Evolutionary conservation across 2,113 vertebrate species (phyloP), one percentile per base, ranked within the genome.

Genomic region (Percina caprodes): DNA sequence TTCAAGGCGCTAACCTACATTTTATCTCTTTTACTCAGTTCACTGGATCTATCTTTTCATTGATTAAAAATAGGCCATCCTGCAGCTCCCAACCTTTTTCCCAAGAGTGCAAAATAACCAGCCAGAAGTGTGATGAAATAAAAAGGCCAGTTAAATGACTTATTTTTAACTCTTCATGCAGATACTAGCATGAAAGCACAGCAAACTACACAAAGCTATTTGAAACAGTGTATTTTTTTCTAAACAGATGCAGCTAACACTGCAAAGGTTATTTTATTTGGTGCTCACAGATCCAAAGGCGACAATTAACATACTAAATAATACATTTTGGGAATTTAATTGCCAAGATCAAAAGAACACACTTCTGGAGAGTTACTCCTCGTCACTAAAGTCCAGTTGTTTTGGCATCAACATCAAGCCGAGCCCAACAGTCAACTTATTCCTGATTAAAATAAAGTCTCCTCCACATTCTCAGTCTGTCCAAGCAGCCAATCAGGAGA

Each of bases 21-120:
- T 77, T 71, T 62, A 72, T 16, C 13, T 48, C 51, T 71, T 23
- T 24, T 63, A 26, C 74, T 68, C 74, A 24, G 69, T 65, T 72
- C 74, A 63, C 54, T 77, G 63, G 74, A 77, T 89, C 74, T 67
- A 62, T 86, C 77, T 80, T 75, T 69, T 74, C 68, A 86, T 82
- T 84, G 80, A 90, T 88, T 87, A 76, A 92, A 92, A 89, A 89
- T 85, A 86, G 80, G 75, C 74, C 84, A 69, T 82, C 80, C 52
- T 79, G 71, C 70, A 83, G 77, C 69, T 86, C 59, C 58, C 68
- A 67, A 74, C 54, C 60, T 54, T 84, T 68, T 69, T 60, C 84
- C 86, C 79, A 56, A 30, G 51, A 58, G 82, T 75, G 59, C 52
- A 72, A 33, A 75, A 48, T 61, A 86, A 55, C 79, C 68, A 91